phyloP scores from a whole-genome alignment of 2,797 vertebrate species.

The Lutjanus campechanus region DNA sequence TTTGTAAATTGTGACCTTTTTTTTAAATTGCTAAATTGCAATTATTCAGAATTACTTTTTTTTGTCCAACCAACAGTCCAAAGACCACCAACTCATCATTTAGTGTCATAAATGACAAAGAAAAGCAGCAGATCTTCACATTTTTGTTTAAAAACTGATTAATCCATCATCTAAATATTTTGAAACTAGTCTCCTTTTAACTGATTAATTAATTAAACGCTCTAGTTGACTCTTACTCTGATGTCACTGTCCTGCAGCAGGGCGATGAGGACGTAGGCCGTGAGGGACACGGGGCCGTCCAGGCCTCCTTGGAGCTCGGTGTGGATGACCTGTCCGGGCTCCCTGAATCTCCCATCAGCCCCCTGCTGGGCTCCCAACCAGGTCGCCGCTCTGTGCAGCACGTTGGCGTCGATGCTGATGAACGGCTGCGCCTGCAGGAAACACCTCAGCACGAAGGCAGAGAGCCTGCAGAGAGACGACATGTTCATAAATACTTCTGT shows the following conservation, averaged over 20 bases:
- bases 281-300: constrained; percentile 87
- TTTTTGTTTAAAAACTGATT: too few relatives aligned
- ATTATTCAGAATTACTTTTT: too few relatives aligned
- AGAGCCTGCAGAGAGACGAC: constrained; percentile 84
- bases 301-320: constrained; percentile 89
- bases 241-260: constrained; percentile 86
- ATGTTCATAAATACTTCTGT: background rate
- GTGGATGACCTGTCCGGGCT: constrained; percentile 90
- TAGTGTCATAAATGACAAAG: too few relatives aligned
- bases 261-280: constrained; percentile 90
- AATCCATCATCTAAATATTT: too few relatives aligned
- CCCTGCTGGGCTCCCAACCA: constrained; percentile 88
- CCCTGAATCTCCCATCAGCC: constrained; percentile 86
- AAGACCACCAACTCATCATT: too few relatives aligned
- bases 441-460: constrained; percentile 93
- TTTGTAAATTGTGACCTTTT: too few relatives aligned
- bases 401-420: constrained; percentile 86
- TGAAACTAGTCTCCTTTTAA: too few relatives aligned
- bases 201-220: too few relatives aligned
- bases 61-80: too few relatives aligned
- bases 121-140: too few relatives aligned
- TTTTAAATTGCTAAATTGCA: too few relatives aligned
- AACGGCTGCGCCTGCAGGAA: constrained; percentile 90
- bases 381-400: constrained; percentile 76
- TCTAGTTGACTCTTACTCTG: constrained; percentile 77